Evolutionary conservation across 2,797 vertebrate species (phyloP).

Genomic region (Muraenolepis orangiensis): DNA sequence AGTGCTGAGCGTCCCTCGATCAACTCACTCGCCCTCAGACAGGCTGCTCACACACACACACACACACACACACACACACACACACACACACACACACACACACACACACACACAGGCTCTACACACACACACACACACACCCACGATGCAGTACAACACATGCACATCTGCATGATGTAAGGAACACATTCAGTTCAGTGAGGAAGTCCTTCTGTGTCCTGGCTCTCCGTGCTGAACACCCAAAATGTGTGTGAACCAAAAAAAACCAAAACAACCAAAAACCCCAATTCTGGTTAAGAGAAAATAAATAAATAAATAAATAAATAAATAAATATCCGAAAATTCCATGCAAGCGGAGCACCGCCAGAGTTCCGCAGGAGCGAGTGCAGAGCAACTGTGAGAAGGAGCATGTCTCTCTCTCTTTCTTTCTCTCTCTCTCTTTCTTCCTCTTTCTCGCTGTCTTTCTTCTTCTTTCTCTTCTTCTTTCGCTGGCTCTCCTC

Average conservation of each 20-base stretch:
- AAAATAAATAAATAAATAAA: slow-evolving; percentile 56
- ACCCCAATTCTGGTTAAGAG: slow-evolving; percentile 47
- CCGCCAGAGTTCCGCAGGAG: slow-evolving; percentile 29
- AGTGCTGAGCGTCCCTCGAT: not conserved
- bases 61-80: not conserved
- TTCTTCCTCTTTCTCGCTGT: slow-evolving; percentile 6
- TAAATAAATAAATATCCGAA: slow-evolving; percentile 33
- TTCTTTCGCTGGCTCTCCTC: slow-evolving; percentile 23
- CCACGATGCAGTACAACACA: slow-evolving; percentile 60
- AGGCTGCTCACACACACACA: not conserved
- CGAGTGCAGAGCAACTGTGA: slow-evolving; percentile 14
- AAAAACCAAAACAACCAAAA: slow-evolving; percentile 25
- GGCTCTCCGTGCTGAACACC: slow-evolving; percentile 59
- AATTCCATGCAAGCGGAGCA: slow-evolving; percentile 61
- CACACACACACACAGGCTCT: not conserved
- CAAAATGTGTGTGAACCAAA: slow-evolving; percentile 57
- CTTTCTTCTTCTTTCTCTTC: not conserved
- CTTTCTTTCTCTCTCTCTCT: not conserved
- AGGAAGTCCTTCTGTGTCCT: slow-evolving; percentile 79
- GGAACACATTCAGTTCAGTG: slow-evolving; percentile 62
- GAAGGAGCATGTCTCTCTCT: slow-evolving; percentile 8
- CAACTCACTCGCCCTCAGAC: not conserved
- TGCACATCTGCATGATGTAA: slow-evolving; percentile 68
- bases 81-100: too few relatives aligned
- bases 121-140: too few relatives aligned